Evolutionary conservation across 2,888 invertebrate genomes (phyloP).

Genomic region (Caenorhabditis sp.): DNA sequence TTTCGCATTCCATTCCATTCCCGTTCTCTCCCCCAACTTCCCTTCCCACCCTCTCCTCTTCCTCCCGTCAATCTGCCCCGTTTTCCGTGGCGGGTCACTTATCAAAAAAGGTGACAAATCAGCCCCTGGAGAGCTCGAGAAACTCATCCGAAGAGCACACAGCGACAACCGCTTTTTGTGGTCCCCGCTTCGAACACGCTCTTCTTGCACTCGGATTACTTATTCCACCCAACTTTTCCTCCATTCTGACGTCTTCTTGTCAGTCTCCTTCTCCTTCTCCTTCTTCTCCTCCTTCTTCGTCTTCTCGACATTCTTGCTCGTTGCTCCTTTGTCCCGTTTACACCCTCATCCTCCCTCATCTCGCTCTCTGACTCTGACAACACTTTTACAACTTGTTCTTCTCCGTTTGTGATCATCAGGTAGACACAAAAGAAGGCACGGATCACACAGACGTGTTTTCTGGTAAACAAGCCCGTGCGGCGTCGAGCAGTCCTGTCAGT

Average conservation of each 20-base stretch:
- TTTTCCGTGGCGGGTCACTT: background rate
- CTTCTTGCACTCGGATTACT: background rate
- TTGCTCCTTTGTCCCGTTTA: background rate
- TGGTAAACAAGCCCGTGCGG: constrained; percentile 43
- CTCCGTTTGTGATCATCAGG: constrained; percentile 44
- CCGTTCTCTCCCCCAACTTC: constrained; percentile 2
- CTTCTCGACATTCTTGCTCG: background rate
- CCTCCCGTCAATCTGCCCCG: constrained; percentile 6
- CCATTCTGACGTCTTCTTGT: constrained; percentile 52
- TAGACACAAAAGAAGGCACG: constrained; percentile 2
- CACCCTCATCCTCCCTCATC: constrained; percentile 11
- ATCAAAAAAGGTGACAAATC: constrained; percentile 47
- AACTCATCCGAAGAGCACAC: constrained; percentile 34
- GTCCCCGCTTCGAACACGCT: background rate
- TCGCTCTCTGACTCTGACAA: no score
- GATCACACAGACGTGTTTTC: constrained; percentile 30
- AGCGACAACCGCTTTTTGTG: background rate
- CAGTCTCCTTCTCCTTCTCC: no score
- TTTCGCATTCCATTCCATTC: background rate
- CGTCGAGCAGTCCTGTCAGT: constrained; percentile 27
- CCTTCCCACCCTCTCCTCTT: background rate
- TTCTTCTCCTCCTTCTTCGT: no score
- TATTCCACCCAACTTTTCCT: background rate
- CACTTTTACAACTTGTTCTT: constrained; percentile 53
- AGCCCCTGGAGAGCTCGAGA: constrained; percentile 25